Evolutionary conservation across 2,113 vertebrate species (phyloP).

Genomic region (Catharus bicknelli): DNA sequence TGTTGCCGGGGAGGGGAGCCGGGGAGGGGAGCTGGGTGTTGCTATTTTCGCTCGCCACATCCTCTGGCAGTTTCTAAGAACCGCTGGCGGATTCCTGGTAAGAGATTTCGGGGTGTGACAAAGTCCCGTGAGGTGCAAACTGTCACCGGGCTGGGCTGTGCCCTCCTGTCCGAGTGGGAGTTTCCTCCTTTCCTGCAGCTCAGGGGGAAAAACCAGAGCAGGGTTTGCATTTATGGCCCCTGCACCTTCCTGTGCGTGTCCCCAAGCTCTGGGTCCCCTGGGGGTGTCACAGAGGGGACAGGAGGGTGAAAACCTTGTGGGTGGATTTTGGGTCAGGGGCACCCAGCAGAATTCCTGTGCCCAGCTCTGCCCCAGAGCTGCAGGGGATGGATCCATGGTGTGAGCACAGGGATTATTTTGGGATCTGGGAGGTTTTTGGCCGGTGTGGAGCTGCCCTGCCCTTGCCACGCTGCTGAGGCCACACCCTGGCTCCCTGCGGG

Average conservation of each 20-base stretch:
- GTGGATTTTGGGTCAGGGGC: fast-evolving
- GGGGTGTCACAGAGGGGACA: not conserved
- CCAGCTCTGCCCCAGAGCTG: not conserved
- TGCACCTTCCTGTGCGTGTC: fast-evolving
- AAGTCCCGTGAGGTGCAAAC: not conserved
- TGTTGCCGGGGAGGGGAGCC: not conserved
- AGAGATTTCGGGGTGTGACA: constrained; percentile 33
- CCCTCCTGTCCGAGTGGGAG: not conserved
- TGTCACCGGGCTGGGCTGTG: not conserved
- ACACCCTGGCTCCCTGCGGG: not conserved
- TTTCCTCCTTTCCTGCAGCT: not conserved
- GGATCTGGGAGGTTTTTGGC: no score
- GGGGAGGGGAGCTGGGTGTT: constrained; percentile 39
- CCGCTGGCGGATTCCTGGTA: constrained; percentile 68
- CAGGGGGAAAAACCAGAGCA: not conserved
- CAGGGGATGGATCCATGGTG: no score
- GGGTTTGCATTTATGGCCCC: not conserved
- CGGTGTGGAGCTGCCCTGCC: not conserved
- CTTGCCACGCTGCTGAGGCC: not conserved
- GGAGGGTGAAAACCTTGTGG: not conserved
- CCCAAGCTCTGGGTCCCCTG: not conserved
- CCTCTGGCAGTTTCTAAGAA: constrained; percentile 82
- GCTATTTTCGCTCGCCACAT: constrained; percentile 78
- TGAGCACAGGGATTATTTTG: no score
- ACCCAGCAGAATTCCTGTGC: not conserved